Evolutionary conservation across 2,797 vertebrate species (phyloP), one percentile per base, ranked within the genome.

Genomic region (Rhynchonycteris naso): DNA sequence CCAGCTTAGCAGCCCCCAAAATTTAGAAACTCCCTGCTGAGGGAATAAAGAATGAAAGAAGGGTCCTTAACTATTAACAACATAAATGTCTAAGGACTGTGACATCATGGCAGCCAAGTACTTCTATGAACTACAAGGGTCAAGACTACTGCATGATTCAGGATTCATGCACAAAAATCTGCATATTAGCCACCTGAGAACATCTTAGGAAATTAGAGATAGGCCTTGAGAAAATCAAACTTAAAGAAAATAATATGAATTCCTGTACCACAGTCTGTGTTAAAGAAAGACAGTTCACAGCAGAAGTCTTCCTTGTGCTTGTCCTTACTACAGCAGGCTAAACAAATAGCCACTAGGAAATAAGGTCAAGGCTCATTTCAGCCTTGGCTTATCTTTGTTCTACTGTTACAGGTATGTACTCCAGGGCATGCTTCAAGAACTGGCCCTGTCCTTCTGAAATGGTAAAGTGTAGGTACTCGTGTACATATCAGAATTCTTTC

Each of bases 161-260:
- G 68, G n/a, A 92, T 65, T 94, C 35, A 54, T 7, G 4, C 14
- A 59, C 24, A 93, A 88, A 80, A 12, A 78, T 13, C 24, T 85
- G 61, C 28, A 65, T 75, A 47, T 87, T 66, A 88, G 86, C 3
- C 33, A 88, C 75, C 52, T 38, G 21, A 82, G 65, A 72, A 66
- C 38, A 86, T 54, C 50, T 59, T 78, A 78, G 72, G 65, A 88
- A 87, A 76, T 21, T 24, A 75, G 8, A 83, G 19, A 56, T 8
- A 86, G 38, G n/a, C 13, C 26, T 59, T n/a, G 26, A 56, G 28
- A 50, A 50, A 80, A 88, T 52, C 2, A 43, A 95, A 65, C 14
- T 84, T 80, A 47, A 71, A 65, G 58, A 90, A 82, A 86, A 83
- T 22, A 84, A 81, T 74, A 72, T 84, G 75, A 74, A 52, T 63